Evolutionary conservation across 2,797 vertebrate species (phyloP).

Genomic region (Podargus strigoides): DNA sequence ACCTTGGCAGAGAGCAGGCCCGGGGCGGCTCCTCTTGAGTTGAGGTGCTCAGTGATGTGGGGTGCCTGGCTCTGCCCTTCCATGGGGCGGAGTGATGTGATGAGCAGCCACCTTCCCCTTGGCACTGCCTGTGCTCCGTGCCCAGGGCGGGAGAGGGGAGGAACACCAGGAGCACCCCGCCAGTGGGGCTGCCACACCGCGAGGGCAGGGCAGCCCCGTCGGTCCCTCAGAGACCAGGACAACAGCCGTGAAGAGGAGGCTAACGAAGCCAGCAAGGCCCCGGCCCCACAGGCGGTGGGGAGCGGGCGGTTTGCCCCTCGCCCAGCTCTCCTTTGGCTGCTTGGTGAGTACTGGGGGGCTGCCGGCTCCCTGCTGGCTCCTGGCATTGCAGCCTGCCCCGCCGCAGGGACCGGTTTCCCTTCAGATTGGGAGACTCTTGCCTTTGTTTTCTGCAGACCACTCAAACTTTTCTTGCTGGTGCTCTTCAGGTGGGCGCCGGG

Average conservation of each 20-base stretch:
- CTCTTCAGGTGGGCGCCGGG: not conserved
- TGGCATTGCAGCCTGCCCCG: not conserved
- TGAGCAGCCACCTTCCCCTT: not conserved
- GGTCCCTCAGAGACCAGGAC: too few relatives aligned
- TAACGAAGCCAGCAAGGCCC: not conserved
- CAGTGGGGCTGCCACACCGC: not conserved
- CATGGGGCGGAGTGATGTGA: accelerated
- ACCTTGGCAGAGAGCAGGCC: not conserved
- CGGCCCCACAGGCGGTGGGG: not conserved
- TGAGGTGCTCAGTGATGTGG: not conserved
- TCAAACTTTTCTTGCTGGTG: not conserved
- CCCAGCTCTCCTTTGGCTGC: not conserved
- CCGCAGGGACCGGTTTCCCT: not conserved
- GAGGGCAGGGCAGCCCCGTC: too few relatives aligned
- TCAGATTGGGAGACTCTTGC: not conserved
- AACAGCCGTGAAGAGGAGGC: not conserved
- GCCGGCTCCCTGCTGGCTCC: not conserved
- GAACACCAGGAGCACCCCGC: too few relatives aligned
- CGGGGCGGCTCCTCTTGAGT: not conserved
- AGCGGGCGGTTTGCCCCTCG: not conserved
- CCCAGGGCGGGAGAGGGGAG: not conserved
- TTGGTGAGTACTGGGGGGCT: not conserved
- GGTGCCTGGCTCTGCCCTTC: not conserved
- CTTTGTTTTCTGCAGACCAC: not conserved
- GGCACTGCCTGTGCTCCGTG: not conserved